Conservation (phyloP, 2,888 invertebrate genomes). For the Cosmia trapezina region DNA sequence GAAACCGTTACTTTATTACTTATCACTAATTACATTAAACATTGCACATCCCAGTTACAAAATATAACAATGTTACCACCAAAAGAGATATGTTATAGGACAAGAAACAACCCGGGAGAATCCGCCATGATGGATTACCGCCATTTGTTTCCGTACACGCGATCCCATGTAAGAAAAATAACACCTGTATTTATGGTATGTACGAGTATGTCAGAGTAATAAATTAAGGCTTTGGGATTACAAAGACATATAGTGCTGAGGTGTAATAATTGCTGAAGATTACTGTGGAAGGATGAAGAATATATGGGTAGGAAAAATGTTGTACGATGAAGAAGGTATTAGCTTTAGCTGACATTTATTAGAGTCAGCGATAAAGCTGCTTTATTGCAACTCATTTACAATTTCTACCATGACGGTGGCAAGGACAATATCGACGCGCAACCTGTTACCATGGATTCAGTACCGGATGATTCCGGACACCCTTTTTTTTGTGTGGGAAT, state of each 20-base stretch:
- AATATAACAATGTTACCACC: conserved; percentile 7
- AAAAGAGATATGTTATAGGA: conserved; percentile 12
- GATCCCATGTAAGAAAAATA: conserved; percentile 59
- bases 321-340: not conserved
- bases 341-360: not conserved
- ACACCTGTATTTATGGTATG: conserved; percentile 54
- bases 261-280: conserved; percentile 48
- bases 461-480: too few species aligned
- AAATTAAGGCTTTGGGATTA: conserved; percentile 41
- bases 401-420: not conserved
- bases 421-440: too few species aligned
- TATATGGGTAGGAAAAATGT: conserved; percentile 17
- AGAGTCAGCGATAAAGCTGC: not conserved
- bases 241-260: conserved; percentile 24
- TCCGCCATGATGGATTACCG: conserved; percentile 55
- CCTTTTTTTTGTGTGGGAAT: too few species aligned
- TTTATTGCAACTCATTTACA: conserved; percentile 1
- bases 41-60: not conserved
- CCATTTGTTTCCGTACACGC: conserved; percentile 51
- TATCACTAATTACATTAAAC: not conserved
- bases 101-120: conserved; percentile 30
- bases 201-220: conserved; percentile 27
- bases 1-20: not conserved
- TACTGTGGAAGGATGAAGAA: not conserved
- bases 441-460: too few species aligned